Base-by-base conservation (phyloP, 2,888 invertebrate genomes). In the Sericinus montela region DNA sequence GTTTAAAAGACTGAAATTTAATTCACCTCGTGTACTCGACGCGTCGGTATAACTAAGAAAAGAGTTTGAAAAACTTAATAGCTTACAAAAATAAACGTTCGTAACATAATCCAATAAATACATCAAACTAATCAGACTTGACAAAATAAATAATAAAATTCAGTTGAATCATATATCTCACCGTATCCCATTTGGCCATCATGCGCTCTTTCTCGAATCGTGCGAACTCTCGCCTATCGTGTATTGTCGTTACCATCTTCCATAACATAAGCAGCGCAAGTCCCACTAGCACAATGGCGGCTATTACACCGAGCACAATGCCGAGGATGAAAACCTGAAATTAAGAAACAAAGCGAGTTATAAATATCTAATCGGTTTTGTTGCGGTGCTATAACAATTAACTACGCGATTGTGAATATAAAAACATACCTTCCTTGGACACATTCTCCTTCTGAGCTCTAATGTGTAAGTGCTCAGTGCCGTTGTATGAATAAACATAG, bases 181-280 rank as follows among this genome's bases (percentile, higher is more conserved):
- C 99, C 82, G 98, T 97, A 80, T 98, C 98, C 98, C 98, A 99
- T 79, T 97, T 97, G 59, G 99, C 98, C 93, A 96, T 97, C 93
- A 96, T 95, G 61, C 98, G 92, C 78, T 99, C 99, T 80, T 98
- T 98, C 81, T 99, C 98, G 83, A 99, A 99, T 72, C 95, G 94
- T 34, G 98, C 98, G 79, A 97, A 98, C 86, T 99, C 99, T 56
- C 98, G 90, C 50, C 98, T 91, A 84, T 99, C 99, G 73, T 98
- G 98, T 62, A 99, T 97, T 34, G 98, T 97, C 23, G 99, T 99
- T 47, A 98, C 91, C 64, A 99, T 90, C 87, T 99, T 99, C 99
- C 99, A 99, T 56, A 99, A 90, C 64, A 99, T 90, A 32, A 99
- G 89, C 44, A 98, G 90, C 29, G 98, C 95, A 63, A 99, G 89